Conservation (phyloP, 1,140 invertebrate species). For the Lepidurus couesii region DNA sequence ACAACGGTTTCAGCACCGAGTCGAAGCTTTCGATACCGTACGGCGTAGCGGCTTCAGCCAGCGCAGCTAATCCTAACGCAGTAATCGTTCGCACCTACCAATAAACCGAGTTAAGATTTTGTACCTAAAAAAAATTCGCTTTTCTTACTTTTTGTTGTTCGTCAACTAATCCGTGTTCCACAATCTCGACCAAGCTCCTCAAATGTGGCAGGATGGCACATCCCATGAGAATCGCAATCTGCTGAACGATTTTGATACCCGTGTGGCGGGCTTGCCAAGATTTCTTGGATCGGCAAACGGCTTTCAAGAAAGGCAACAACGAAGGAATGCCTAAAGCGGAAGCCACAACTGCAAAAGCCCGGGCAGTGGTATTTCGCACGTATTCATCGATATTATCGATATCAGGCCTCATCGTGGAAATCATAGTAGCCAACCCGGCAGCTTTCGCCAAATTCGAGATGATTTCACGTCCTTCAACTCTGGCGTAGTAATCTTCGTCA, state of each 20-base stretch:
- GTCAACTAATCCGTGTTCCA: conserved; percentile 90
- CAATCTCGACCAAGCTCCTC: conserved; percentile 97
- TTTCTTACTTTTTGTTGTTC: conserved; percentile 72
- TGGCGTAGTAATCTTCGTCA: conserved; percentile 99
- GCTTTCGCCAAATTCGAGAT: conserved; percentile 99
- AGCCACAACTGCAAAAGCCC: conserved; percentile 98
- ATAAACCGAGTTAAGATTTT: conserved; percentile 66
- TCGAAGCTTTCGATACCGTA: conserved; percentile 99
- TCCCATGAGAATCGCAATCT: conserved; percentile 99
- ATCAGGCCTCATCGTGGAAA: conserved; percentile 99
- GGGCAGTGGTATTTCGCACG: conserved; percentile 96
- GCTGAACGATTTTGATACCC: conserved; percentile 99
- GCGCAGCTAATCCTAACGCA: conserved; percentile 92
- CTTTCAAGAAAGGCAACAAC: conserved; percentile 94
- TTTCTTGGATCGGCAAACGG: conserved; percentile 98
- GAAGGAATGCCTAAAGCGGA: conserved; percentile 98
- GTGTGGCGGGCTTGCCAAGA: conserved; percentile 99
- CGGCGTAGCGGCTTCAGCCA: conserved; percentile 96
- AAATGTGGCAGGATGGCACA: conserved; percentile 98
- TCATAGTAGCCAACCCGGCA: conserved; percentile 99
- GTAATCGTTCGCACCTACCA: conserved; percentile 79
- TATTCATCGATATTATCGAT: conserved; percentile 99
- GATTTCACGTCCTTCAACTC: conserved; percentile 98
- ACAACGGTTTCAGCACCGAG: conserved; percentile 96
- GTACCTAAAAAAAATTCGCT: conserved; percentile 44